A percentile compares a stretch with the other conserved stretches of the same genome.
Evolutionary conservation across 2,888 invertebrate genomes (phyloP).

Genomic region (Hoplodrina ambigua): DNA sequence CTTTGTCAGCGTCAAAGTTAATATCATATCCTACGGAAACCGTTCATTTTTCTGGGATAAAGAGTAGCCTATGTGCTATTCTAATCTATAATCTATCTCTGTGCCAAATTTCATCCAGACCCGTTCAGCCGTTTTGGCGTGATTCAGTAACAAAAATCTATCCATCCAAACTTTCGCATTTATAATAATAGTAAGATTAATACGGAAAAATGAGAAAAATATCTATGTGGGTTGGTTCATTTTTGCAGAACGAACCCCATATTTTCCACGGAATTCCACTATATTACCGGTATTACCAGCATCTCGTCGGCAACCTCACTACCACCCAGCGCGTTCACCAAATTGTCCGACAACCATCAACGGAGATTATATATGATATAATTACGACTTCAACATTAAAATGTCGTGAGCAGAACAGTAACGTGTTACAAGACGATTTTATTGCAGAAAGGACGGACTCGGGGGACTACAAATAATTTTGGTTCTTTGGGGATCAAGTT

Average conservation of each 20-base stretch:
- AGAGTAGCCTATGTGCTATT: no score
- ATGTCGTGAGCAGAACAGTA: constrained; percentile 36
- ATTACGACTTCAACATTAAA: constrained; percentile 58
- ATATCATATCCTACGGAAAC: no score
- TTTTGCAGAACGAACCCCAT: constrained; percentile 1
- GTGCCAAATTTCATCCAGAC: no score
- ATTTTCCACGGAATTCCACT: constrained; percentile 14
- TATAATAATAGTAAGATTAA: no score
- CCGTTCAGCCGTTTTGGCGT: no score
- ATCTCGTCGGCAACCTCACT: not conserved
- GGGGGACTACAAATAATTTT: not conserved
- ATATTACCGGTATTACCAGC: constrained; percentile 4
- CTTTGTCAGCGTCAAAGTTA: no score
- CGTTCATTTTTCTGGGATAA: no score
- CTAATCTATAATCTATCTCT: no score
- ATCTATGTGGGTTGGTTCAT: not conserved
- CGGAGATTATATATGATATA: constrained; percentile 59
- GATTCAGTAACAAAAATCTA: no score
- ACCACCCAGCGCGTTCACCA: constrained; percentile 64
- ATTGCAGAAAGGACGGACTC: constrained; percentile 24
- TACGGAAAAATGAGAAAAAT: not conserved
- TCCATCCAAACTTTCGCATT: no score
- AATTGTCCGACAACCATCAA: constrained; percentile 55
- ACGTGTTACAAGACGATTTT: constrained; percentile 39
- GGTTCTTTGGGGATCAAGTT: constrained; percentile 16